Conservation (phyloP, 2,797 vertebrate species). For the Acanthurus tractus region DNA sequence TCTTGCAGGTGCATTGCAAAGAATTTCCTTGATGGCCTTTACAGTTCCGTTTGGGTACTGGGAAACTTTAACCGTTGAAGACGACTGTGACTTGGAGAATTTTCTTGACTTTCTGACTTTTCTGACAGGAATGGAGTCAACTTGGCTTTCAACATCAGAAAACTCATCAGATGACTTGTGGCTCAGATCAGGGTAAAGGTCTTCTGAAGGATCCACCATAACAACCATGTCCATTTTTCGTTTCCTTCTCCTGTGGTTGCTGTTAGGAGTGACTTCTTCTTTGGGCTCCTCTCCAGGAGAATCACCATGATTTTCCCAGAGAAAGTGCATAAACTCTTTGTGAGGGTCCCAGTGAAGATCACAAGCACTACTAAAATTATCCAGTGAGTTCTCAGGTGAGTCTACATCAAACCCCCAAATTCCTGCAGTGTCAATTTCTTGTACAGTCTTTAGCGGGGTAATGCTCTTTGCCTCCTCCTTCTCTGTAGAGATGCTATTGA, state of each 20-base stretch:
- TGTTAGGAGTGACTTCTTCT: conserved; percentile 64
- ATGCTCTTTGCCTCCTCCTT: conserved; percentile 94
- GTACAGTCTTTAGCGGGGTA: conserved; percentile 90
- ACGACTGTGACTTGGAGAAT: conserved; percentile 86
- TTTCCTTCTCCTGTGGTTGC: conserved; percentile 91
- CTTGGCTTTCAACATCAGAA: conserved; percentile 84
- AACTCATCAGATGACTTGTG: conserved; percentile 79
- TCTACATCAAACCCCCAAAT: conserved; percentile 90
- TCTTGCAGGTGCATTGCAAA: conserved; percentile 88
- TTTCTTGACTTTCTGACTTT: conserved; percentile 88
- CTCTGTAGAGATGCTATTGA: conserved; percentile 85
- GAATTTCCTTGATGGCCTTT: conserved; percentile 92
- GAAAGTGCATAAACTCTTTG: conserved; percentile 96
- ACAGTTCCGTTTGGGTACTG: conserved; percentile 89
- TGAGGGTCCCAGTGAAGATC: conserved; percentile 93
- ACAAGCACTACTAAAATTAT: conserved; percentile 86
- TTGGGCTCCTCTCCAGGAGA: conserved; percentile 85
- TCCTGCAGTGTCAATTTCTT: conserved; percentile 88
- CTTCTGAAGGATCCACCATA: conserved; percentile 94
- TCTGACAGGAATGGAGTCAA: conserved; percentile 77
- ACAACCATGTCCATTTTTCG: conserved; percentile 97
- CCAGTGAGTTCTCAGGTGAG: conserved; percentile 91
- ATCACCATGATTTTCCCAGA: conserved; percentile 89
- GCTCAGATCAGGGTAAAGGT: conserved; percentile 85
- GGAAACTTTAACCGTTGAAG: conserved; percentile 86